Base-by-base conservation (phyloP, 37 sponge, comb jelly and placozoan species). In the Chondrilla cf. caribensis region DNA sequence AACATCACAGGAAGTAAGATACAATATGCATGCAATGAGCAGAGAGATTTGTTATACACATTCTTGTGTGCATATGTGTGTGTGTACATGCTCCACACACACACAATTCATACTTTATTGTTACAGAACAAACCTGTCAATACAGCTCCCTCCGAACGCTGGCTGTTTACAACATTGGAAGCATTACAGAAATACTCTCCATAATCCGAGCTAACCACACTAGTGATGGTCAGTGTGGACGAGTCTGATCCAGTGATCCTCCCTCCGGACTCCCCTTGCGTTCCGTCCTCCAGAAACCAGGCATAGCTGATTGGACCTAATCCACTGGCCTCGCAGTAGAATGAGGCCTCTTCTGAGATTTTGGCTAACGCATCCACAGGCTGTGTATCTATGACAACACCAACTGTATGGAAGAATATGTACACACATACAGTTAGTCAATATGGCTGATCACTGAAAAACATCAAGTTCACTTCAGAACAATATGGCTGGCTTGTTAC, bases 41-140 rank as follows among this genome's bases (percentile, higher is more conserved):
- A 33, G n/a, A n/a, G n/a, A n/a, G n/a, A n/a, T n/a, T n/a, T n/a
- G n/a, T n/a, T 6, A 9, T 35, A 35, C 31, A 15, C 0, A n/a
- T 73, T 38, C 39, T 82, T 26, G 21, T n/a, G 8, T 26, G n/a
- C 19, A 19, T 26, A 18, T 18, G 5, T 19, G 21, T 47, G 51
- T 44, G n/a, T n/a, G n/a, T n/a, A n/a, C n/a, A n/a, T n/a, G n/a
- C n/a, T n/a, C n/a, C n/a, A n/a, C n/a, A n/a, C n/a, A n/a, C n/a
- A n/a, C n/a, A n/a, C n/a, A n/a, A n/a, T n/a, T n/a, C n/a, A n/a
- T n/a, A n/a, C n/a, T n/a, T n/a, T n/a, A n/a, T n/a, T n/a, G n/a
- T n/a, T n/a, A n/a, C n/a, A n/a, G n/a, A n/a, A n/a, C 60, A 28
- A n/a, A 68, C 70, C 70, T 8, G 70, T 28, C 70, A 68, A n/a